Evolutionary conservation across 2,113 vertebrate genomes (phyloP).

Genomic region (Hippotragus niger): DNA sequence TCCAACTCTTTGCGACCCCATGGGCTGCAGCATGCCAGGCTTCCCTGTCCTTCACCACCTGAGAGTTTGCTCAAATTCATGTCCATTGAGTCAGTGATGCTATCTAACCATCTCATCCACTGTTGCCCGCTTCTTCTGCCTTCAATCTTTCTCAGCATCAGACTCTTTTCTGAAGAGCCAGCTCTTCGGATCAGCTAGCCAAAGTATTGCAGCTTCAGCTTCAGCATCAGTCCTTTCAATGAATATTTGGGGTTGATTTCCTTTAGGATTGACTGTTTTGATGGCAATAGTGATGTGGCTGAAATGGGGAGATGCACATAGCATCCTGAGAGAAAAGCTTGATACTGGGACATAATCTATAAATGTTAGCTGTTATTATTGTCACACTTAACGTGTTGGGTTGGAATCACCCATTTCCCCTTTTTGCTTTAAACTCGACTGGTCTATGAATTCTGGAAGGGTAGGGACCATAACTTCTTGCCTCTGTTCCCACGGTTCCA

Average conservation of each 20-base stretch:
- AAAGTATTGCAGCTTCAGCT: not conserved
- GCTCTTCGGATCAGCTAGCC: not conserved
- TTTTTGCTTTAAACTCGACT: not conserved
- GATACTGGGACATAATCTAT: not conserved
- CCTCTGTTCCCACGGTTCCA: not conserved
- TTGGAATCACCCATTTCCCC: not conserved
- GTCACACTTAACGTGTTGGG: not conserved
- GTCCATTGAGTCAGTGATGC: not conserved
- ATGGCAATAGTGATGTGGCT: not conserved
- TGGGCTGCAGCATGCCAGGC: not conserved
- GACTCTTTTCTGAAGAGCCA: not conserved
- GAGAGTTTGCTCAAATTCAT: not conserved
- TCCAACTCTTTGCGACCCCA: not conserved
- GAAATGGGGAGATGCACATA: not conserved
- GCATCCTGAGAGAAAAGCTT: not conserved
- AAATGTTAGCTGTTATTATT: not conserved
- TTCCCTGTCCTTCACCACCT: not conserved
- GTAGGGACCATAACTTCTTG: not conserved
- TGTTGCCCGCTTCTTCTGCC: not conserved
- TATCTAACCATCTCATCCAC: not conserved
- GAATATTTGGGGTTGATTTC: not conserved
- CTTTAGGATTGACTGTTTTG: not conserved
- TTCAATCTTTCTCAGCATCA: not conserved
- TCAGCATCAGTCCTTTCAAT: not conserved
- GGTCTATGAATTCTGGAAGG: not conserved